These are phyloP conservation scores for Busseola fusca DNA, from an alignment of 2,888 invertebrate species.

Conservation along the genomic window DNA sequence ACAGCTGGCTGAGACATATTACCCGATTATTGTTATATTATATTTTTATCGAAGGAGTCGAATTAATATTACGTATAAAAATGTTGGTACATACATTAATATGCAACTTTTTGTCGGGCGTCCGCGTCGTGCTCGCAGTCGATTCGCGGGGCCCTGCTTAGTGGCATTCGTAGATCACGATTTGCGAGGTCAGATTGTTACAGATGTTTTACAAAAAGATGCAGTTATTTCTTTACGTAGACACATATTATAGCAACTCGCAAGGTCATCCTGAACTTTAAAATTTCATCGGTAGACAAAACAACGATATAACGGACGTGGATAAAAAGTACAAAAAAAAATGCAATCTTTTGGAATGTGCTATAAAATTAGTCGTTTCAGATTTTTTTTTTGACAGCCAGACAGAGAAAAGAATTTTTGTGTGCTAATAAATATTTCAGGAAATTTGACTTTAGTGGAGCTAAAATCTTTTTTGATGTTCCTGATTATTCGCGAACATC, in stretches of 20 bases:
- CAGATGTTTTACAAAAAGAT: conserved; percentile 53
- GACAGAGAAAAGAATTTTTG: conserved; percentile 50
- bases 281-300: conserved; percentile 64
- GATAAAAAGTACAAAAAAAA: conserved; percentile 39
- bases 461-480: conserved; percentile 6
- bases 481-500: neutral
- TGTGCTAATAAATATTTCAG: conserved; percentile 51
- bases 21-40: conserved; percentile 31
- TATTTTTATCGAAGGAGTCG: conserved; percentile 42
- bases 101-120: conserved; percentile 58
- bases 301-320: conserved; percentile 64
- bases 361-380: conserved; percentile 54
- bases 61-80: conserved; percentile 38
- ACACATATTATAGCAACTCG: conserved; percentile 37
- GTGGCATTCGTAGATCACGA: conserved; percentile 58
- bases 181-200: conserved; percentile 56
- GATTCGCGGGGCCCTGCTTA: conserved; percentile 56
- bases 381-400: conserved; percentile 49
- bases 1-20: neutral
- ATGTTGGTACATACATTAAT: conserved; percentile 47
- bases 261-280: conserved; percentile 61
- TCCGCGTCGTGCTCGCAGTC: conserved; percentile 38
- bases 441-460: conserved; percentile 31
- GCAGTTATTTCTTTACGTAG: conserved; percentile 57
- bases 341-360: conserved; percentile 57